phyloP scores from a whole-genome alignment of 2,113 vertebrate genomes.

The Alethe castanea region DNA sequence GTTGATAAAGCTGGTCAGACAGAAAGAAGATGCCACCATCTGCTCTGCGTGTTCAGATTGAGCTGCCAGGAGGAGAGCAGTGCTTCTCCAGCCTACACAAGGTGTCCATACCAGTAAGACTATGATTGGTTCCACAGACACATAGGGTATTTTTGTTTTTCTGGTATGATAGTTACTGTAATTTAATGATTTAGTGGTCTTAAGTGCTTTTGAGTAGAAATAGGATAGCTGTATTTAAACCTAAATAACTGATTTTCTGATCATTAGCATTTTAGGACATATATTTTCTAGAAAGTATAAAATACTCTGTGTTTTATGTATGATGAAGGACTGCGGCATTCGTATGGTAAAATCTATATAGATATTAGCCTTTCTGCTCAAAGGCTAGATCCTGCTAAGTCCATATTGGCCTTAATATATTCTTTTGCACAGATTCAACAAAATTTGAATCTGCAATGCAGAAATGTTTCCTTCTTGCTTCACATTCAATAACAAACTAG shows the following conservation, averaged over 20 bases:
- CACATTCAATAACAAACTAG: not conserved
- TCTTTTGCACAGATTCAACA: not conserved
- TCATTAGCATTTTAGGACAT: not conserved
- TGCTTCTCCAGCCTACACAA: not conserved
- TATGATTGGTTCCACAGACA: not conserved
- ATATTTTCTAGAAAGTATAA: not conserved
- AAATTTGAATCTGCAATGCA: not conserved
- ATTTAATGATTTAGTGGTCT: not conserved
- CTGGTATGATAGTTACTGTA: not conserved
- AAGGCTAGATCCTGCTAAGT: not conserved
- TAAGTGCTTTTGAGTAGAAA: not conserved
- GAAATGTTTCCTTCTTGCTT: not conserved
- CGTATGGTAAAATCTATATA: not conserved
- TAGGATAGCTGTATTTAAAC: not conserved
- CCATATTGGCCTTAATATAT: not conserved
- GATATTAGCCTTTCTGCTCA: not conserved
- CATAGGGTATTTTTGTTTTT: not conserved
- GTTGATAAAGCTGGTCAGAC: not conserved
- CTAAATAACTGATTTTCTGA: not conserved
- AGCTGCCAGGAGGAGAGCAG: not conserved
- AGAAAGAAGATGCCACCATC: not conserved
- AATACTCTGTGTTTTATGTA: not conserved
- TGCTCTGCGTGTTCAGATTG: not conserved
- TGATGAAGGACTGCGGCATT: not conserved
- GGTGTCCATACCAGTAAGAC: not conserved